These are phyloP conservation scores for Epirrhoe alternata DNA, from an alignment of 2,888 invertebrate species.

Conservation along the genomic window DNA sequence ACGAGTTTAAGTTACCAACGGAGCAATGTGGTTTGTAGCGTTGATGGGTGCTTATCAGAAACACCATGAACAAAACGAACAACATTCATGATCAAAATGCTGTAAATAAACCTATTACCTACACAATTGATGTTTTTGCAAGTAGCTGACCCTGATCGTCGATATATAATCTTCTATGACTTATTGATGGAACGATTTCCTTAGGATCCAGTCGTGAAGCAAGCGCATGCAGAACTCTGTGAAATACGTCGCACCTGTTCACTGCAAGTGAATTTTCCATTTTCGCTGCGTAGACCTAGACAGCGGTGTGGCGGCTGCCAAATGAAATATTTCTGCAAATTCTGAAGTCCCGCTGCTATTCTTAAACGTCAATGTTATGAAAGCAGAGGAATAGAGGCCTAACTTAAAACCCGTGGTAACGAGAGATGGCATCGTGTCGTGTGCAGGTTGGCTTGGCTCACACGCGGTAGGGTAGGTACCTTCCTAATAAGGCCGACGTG, in stretches of 20 bases:
- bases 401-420: background rate
- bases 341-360: background rate
- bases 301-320: slow-evolving; percentile 22
- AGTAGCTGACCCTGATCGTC: background rate
- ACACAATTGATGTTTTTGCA: background rate
- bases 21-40: background rate
- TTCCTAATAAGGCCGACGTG: background rate
- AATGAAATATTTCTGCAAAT: background rate
- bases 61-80: background rate
- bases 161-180: background rate
- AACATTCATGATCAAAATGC: background rate
- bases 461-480: too few species aligned
- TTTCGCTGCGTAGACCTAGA: slow-evolving; percentile 9
- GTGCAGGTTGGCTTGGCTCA: too few species aligned
- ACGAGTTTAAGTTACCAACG: background rate
- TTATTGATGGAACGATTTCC: background rate
- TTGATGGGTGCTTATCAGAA: background rate
- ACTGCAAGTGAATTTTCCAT: slow-evolving; percentile 12
- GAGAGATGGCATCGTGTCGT: background rate
- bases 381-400: background rate
- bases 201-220: background rate
- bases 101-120: too few species aligned
- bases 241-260: slow-evolving; percentile 5
- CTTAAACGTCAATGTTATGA: background rate
- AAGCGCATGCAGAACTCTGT: background rate